phyloP scores from a whole-genome alignment of 2,113 vertebrate genomes.

The Gobiocypris rarus region DNA sequence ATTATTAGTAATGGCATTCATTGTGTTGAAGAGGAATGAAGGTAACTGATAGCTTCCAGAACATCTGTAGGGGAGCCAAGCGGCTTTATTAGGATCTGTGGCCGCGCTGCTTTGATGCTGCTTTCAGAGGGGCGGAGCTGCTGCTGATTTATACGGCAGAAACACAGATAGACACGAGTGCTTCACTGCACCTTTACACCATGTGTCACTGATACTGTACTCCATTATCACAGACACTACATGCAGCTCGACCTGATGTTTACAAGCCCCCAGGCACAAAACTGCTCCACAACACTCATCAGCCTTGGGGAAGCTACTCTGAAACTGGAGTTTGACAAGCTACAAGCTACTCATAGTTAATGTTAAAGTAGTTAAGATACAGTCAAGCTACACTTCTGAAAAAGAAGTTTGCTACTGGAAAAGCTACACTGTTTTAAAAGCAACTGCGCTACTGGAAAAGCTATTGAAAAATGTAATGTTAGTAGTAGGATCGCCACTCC shows the following conservation, averaged over 20 bases:
- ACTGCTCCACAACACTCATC: not conserved
- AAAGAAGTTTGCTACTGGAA: too few species aligned
- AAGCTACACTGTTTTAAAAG: too few species aligned
- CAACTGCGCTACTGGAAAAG: too few species aligned
- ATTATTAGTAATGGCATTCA: slow-evolving; percentile 26
- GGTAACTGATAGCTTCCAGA: slow-evolving; percentile 22
- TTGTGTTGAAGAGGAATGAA: slow-evolving; percentile 31
- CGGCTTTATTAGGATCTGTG: slow-evolving; percentile 5
- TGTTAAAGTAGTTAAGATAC: too few species aligned
- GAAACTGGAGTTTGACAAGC: too few species aligned
- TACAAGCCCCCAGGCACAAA: not conserved
- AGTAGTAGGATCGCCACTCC: too few species aligned
- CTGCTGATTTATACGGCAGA: not conserved
- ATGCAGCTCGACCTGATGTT: slow-evolving; percentile 7
- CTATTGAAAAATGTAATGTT: too few species aligned
- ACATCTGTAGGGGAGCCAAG: slow-evolving; percentile 43
- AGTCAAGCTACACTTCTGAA: too few species aligned
- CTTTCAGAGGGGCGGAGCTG: not conserved
- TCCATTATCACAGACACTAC: slow-evolving; percentile 38
- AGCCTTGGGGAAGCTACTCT: too few species aligned
- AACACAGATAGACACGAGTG: slow-evolving; percentile 7
- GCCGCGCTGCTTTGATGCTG: slow-evolving; percentile 29
- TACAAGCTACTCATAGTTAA: too few species aligned
- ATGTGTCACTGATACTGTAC: slow-evolving; percentile 51
- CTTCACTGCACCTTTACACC: slow-evolving; percentile 47